phyloP scores from a whole-genome alignment of 2,888 invertebrate genomes.

The Harmothoe impar region DNA sequence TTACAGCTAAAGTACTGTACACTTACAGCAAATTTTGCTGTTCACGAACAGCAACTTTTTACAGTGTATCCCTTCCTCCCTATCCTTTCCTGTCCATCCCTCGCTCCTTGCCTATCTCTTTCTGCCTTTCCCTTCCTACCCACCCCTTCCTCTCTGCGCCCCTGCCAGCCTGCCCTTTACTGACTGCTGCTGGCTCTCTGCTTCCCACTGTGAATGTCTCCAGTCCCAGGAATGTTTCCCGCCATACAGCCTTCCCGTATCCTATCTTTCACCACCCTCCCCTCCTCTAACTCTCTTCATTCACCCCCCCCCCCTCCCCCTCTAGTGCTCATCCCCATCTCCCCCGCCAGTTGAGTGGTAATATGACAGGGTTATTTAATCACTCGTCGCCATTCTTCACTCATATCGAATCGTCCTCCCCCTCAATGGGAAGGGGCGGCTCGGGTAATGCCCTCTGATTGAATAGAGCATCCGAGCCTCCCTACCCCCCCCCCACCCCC shows the following conservation, averaged over 20 bases:
- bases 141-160: not conserved
- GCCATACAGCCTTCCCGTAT: not conserved
- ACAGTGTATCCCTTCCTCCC: too few relatives aligned
- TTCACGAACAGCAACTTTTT: too few relatives aligned
- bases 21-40: too few relatives aligned
- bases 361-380: conserved; percentile 1
- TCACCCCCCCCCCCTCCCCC: not conserved
- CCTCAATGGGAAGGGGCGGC: not conserved
- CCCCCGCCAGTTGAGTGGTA: not conserved
- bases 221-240: not conserved
- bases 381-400: not conserved
- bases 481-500: not conserved
- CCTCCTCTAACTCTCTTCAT: not conserved
- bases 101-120: too few relatives aligned
- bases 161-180: not conserved
- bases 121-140: not conserved
- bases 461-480: not conserved
- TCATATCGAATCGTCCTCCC: not conserved
- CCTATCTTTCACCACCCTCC: not conserved
- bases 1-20: too few relatives aligned
- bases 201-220: not conserved
- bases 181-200: not conserved
- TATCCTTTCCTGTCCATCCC: not conserved
- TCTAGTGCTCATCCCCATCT: not conserved
- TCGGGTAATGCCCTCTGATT: not conserved